Conservation (phyloP, 2,113 vertebrate genomes). For the Hucho hucho region DNA sequence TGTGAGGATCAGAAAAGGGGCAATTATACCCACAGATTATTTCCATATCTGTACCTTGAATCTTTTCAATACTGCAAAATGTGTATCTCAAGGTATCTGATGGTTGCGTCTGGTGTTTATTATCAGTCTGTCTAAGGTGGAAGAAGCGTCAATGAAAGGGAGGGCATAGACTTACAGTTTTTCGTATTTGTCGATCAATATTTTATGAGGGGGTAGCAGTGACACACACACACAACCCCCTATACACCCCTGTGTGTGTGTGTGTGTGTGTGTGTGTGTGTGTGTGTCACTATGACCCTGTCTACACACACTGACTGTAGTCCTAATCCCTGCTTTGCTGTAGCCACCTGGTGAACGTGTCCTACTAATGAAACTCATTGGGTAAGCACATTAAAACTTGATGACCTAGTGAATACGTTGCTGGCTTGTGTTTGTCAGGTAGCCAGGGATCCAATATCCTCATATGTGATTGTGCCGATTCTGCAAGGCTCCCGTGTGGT, state of each 20-base stretch:
- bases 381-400: slow-evolving; percentile 47
- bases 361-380: slow-evolving; percentile 50
- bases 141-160: slow-evolving; percentile 20
- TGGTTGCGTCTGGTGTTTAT: slow-evolving; percentile 41
- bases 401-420: slow-evolving; percentile 37
- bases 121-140: slow-evolving; percentile 17
- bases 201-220: slow-evolving; percentile 41
- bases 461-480: slow-evolving; percentile 15
- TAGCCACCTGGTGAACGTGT: slow-evolving; percentile 34
- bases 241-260: no score
- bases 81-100: slow-evolving; percentile 20
- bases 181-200: slow-evolving; percentile 48
- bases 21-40: not conserved
- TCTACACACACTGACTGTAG: slow-evolving; percentile 3
- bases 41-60: not conserved
- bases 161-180: slow-evolving; percentile 25
- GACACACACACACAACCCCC: not conserved
- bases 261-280: no score
- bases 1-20: not conserved
- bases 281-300: no score
- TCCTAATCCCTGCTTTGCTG: slow-evolving; percentile 21
- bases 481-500: not conserved
- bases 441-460: slow-evolving; percentile 16
- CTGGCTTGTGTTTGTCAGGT: slow-evolving; percentile 32
- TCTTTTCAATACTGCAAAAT: slow-evolving; percentile 52